Conservation (phyloP, 2,888 invertebrate species). For the Trachelus tabidus region DNA sequence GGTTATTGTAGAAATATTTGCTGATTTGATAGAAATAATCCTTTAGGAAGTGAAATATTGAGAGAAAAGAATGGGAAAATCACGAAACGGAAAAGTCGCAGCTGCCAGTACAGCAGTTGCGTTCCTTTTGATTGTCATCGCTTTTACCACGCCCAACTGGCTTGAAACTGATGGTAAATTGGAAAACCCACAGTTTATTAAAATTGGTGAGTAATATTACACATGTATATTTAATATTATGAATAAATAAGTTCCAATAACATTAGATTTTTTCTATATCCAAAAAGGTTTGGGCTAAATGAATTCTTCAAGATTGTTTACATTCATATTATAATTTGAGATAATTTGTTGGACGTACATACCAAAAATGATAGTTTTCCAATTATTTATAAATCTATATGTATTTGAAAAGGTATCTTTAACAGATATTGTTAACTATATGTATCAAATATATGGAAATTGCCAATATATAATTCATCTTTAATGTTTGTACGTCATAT, state of each 20-base stretch:
- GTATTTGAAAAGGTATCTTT: background rate
- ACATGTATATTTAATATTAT: no score
- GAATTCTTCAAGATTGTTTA: no score
- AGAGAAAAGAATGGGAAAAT: conserved; percentile 82
- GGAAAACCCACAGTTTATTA: conserved; percentile 80
- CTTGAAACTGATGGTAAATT: conserved; percentile 89
- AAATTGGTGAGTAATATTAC: conserved; percentile 74
- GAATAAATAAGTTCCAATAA: no score
- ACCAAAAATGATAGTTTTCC: no score
- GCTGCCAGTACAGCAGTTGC: conserved; percentile 85
- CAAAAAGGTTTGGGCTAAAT: no score
- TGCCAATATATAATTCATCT: background rate
- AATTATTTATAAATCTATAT: background rate
- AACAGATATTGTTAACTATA: background rate
- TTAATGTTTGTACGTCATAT: background rate
- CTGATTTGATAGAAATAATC: conserved; percentile 7
- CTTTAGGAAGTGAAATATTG: conserved; percentile 72
- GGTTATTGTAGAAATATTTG: conserved; percentile 12
- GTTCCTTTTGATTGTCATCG: conserved; percentile 84
- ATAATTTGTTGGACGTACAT: no score
- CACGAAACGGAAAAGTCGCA: conserved; percentile 84
- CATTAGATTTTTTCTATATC: no score
- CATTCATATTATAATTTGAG: no score
- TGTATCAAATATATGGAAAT: background rate
- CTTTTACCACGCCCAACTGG: conserved; percentile 97